phyloP scores from a whole-genome alignment of 1,140 invertebrate genomes.

The Eciton burchellii region DNA sequence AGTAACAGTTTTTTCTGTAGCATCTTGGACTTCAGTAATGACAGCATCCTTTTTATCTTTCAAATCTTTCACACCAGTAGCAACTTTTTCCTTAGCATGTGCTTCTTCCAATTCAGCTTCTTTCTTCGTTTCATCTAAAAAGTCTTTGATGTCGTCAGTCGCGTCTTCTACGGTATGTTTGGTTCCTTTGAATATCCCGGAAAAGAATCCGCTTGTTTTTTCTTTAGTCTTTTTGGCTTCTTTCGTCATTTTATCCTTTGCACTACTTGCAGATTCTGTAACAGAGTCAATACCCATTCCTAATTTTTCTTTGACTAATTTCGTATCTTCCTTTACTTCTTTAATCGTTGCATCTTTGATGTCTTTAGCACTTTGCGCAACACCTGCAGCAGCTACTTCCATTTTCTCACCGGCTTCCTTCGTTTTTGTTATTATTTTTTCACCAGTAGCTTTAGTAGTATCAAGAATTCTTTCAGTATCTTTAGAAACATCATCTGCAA shows the following conservation, averaged over 20 bases:
- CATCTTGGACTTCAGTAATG: conserved; percentile 6
- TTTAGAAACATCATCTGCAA: conserved; percentile 44
- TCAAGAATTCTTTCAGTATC: conserved; percentile 35
- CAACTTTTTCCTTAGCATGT: conserved; percentile 26
- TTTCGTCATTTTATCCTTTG: conserved; percentile 60
- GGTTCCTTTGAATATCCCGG: conserved; percentile 65
- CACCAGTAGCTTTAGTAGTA: neutral
- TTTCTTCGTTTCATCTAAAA: conserved; percentile 58
- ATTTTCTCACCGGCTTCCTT: conserved; percentile 27
- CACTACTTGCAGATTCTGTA: neutral
- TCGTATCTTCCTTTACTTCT: conserved; percentile 58
- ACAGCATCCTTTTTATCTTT: conserved; percentile 60
- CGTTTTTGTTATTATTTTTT: neutral
- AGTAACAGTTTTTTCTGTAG: conserved; percentile 9
- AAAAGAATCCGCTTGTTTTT: conserved; percentile 52
- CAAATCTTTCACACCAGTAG: conserved; percentile 2
- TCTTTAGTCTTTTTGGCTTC: conserved; percentile 71
- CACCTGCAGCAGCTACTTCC: neutral
- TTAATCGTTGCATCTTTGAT: conserved; percentile 51
- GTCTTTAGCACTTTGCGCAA: conserved; percentile 10
- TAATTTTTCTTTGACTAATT: conserved; percentile 60
- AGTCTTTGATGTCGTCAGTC: conserved; percentile 63
- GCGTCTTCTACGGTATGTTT: conserved; percentile 68
- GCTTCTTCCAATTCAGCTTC: conserved; percentile 60
- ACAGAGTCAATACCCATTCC: neutral